Percentiles rank a stretch among this genome's conserved stretches.
These are phyloP conservation scores for Pseudomyrmex pallidus DNA, from an alignment of 1,140 invertebrate genomes.

Conservation along the genomic window DNA sequence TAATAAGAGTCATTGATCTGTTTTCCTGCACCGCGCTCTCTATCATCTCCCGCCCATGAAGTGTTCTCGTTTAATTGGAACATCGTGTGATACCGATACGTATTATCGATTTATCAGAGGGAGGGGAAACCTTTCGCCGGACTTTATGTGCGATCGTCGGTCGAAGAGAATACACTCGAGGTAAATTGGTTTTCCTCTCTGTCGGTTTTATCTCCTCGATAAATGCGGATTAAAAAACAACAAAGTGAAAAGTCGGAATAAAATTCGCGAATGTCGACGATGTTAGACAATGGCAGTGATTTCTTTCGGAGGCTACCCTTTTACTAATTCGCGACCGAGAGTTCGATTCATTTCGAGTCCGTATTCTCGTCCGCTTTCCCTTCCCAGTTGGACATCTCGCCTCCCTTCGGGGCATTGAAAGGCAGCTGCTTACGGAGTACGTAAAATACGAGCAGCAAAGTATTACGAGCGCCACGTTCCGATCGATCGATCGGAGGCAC, in stretches of 20 bases:
- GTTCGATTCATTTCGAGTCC: constrained; percentile 19
- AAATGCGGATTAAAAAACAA: background rate
- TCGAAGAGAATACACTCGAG: constrained; percentile 67
- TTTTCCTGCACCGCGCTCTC: constrained; percentile 15
- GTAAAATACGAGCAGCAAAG: constrained; percentile 66
- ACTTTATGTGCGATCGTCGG: constrained; percentile 66
- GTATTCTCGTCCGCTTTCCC: background rate
- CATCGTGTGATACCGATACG: background rate
- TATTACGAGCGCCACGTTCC: constrained; percentile 58
- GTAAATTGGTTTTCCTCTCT: constrained; percentile 76
- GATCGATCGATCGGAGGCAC: constrained; percentile 52
- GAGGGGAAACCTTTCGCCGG: background rate
- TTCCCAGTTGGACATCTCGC: constrained; percentile 22
- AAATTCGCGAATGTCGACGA: constrained; percentile 3
- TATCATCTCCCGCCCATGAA: constrained; percentile 5
- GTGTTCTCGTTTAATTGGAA: constrained; percentile 52
- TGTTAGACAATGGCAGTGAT: constrained; percentile 18
- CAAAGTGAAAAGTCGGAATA: background rate
- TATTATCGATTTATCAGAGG: constrained; percentile 13
- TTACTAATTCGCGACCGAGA: constrained; percentile 6
- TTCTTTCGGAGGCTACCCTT: constrained; percentile 19
- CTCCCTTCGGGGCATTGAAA: constrained; percentile 52
- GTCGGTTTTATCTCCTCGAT: background rate
- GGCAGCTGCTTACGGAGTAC: constrained; percentile 66
- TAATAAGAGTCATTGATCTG: constrained; percentile 45